Evolutionary conservation across 30 jellyfish, hydroid and myxozoan species (phyloP).

Genomic region (Morbakka virulenta): DNA sequence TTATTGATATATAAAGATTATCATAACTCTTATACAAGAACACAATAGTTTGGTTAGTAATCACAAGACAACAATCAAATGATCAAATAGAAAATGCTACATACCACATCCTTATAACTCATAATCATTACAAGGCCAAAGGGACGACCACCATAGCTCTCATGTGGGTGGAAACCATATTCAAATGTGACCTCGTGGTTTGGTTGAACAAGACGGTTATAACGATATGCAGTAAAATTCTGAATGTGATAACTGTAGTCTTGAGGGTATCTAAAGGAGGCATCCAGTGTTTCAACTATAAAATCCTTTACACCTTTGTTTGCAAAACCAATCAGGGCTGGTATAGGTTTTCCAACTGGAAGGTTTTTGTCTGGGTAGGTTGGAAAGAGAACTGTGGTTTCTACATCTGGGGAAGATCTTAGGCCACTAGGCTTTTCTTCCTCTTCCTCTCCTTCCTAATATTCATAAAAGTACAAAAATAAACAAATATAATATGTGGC

Average conservation of each 20-base stretch:
- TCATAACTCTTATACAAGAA: too few relatives aligned
- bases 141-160: conserved; percentile 92
- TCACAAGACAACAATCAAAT: neutral
- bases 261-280: conserved; percentile 95
- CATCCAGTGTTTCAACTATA: conserved; percentile 81
- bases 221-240: conserved; percentile 83
- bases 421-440: conserved; percentile 58
- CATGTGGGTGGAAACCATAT: conserved; percentile 87
- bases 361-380: conserved; percentile 81
- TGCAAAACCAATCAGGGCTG: conserved; percentile 81
- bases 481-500: neutral
- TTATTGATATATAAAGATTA: too few relatives aligned
- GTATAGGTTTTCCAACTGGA: conserved; percentile 92
- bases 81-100: too few relatives aligned
- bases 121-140: conserved; percentile 72
- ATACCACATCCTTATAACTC: conserved; percentile 75
- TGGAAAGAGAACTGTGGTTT: conserved; percentile 71
- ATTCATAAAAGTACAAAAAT: neutral
- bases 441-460: conserved; percentile 71
- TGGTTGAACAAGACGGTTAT: conserved; percentile 54
- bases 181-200: conserved; percentile 75
- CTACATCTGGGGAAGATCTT: conserved; percentile 75
- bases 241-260: conserved; percentile 83
- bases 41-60: too few relatives aligned
- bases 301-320: conserved; percentile 82